These are phyloP conservation scores for Macroglossus sobrinus DNA, from an alignment of 2,113 vertebrate genomes.

Conservation along the genomic window DNA sequence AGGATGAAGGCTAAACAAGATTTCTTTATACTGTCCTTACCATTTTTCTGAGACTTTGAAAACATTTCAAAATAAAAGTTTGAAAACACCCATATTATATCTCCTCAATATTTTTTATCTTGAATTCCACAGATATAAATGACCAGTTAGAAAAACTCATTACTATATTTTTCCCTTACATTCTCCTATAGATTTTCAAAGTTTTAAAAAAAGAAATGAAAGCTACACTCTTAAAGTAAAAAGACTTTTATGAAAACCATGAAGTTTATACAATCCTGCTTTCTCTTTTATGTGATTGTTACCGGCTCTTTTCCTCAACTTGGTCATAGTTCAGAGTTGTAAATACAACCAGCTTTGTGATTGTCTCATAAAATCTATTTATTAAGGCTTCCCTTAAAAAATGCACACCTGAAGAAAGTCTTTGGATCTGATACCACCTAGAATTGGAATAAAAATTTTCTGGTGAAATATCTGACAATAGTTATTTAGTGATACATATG, in stretches of 20 bases:
- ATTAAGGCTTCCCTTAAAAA: constrained; percentile 45
- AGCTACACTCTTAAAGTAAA: too few species aligned
- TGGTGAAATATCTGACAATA: constrained; percentile 53
- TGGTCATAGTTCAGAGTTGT: constrained; percentile 48
- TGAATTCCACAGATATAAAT: constrained; percentile 11
- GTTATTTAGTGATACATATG: not conserved
- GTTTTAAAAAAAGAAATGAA: not conserved
- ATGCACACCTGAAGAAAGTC: constrained; percentile 6
- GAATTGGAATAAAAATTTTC: constrained; percentile 12
- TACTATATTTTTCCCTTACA: not conserved
- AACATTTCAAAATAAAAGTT: constrained; percentile 32
- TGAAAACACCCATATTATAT: not conserved
- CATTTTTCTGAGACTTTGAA: not conserved
- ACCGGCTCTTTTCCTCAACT: constrained; percentile 7
- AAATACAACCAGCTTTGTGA: constrained; percentile 41
- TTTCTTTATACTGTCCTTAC: not conserved
- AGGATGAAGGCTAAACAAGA: not conserved
- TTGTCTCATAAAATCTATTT: constrained; percentile 56
- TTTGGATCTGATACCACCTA: constrained; percentile 37
- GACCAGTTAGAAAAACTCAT: not conserved
- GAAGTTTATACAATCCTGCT: not conserved
- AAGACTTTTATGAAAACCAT: not conserved
- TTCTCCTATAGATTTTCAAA: not conserved
- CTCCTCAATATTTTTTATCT: not conserved
- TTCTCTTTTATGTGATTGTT: not conserved